phyloP scores from a whole-genome alignment of 2,888 invertebrate species.

The Toxonevra muliebris region DNA sequence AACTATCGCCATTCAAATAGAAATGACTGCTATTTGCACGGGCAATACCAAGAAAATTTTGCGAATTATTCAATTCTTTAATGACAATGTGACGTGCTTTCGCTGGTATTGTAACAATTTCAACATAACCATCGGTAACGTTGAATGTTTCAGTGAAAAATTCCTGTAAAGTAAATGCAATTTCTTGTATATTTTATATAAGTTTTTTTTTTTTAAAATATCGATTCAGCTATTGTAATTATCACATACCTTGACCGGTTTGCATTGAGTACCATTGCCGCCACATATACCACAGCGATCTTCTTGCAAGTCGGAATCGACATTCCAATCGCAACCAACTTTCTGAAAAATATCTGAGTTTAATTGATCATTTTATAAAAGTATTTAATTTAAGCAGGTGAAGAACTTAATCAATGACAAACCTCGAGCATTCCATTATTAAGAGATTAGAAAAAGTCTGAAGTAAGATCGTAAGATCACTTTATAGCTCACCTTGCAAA shows the following conservation, averaged over 20 bases:
- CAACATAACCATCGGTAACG: constrained; percentile 70
- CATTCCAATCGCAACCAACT: constrained; percentile 91
- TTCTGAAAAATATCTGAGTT: constrained; percentile 69
- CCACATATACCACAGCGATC: constrained; percentile 89
- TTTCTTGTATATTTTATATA: background rate
- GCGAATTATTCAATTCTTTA: constrained; percentile 78
- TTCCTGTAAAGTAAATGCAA: constrained; percentile 41
- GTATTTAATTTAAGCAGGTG: too few relatives aligned
- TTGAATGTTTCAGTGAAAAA: constrained; percentile 65
- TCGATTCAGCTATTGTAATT: background rate
- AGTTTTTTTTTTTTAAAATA: background rate
- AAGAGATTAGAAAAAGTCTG: too few relatives aligned
- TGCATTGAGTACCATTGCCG: constrained; percentile 84
- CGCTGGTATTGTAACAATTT: constrained; percentile 76
- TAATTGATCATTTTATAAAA: background rate
- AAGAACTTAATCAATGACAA: too few relatives aligned
- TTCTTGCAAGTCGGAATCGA: constrained; percentile 81
- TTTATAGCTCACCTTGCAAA: constrained; percentile 71
- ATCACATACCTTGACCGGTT: constrained; percentile 69
- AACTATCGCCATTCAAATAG: constrained; percentile 82
- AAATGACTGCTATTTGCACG: constrained; percentile 75
- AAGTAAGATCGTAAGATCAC: too few relatives aligned
- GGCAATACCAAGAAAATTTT: constrained; percentile 82
- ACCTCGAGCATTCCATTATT: too few relatives aligned
- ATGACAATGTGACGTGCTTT: constrained; percentile 83